These are phyloP conservation scores for Epinotia ramella DNA, from an alignment of 2,888 invertebrate species.

Conservation along the genomic window DNA sequence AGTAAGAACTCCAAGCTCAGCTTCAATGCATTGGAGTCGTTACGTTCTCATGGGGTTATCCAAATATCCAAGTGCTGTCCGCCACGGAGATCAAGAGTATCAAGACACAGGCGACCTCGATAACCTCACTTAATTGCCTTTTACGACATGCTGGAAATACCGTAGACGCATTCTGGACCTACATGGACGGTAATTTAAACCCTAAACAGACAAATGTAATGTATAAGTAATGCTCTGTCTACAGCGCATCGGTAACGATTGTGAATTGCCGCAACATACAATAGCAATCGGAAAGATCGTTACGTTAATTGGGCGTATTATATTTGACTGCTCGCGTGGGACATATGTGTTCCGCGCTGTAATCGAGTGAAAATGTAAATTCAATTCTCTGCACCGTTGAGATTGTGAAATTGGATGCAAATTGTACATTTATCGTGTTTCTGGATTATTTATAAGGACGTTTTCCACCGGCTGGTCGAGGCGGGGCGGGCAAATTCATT, in stretches of 20 bases:
- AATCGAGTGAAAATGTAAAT: not conserved
- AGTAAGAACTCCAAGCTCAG: too few relatives aligned
- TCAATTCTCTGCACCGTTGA: not conserved
- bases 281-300: constrained; percentile 13
- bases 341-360: constrained; percentile 8
- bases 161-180: not conserved
- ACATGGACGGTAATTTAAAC: not conserved
- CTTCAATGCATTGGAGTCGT: too few relatives aligned
- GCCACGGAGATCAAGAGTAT: too few relatives aligned
- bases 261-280: constrained; percentile 3
- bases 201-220: not conserved
- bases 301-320: constrained; percentile 25
- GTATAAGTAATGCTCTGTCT: not conserved
- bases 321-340: constrained; percentile 23
- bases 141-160: too few relatives aligned
- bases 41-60: too few relatives aligned
- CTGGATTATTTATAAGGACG: not conserved
- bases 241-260: not conserved
- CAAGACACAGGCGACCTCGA: too few relatives aligned
- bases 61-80: too few relatives aligned
- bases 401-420: constrained; percentile 4
- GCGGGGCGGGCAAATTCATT: too few relatives aligned
- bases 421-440: not conserved
- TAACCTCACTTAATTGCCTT: too few relatives aligned
- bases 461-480: too few relatives aligned